Evolutionary conservation across 2,797 vertebrate species (phyloP).

Genomic region (Borostomias antarcticus): DNA sequence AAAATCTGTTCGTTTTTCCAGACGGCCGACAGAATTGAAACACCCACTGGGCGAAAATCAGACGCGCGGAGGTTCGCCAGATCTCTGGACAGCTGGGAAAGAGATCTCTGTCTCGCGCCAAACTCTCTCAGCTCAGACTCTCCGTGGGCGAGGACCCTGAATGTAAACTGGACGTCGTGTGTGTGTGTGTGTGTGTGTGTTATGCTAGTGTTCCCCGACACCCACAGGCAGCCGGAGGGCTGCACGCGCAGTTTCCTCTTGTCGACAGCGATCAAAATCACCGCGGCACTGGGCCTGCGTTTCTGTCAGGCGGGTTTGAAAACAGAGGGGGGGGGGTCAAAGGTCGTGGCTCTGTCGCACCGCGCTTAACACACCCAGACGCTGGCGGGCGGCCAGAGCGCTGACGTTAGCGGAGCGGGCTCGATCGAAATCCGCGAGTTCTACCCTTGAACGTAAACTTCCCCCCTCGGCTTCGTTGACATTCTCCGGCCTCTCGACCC

Average conservation of each 20-base stretch:
- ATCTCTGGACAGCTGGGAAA: slow-evolving; percentile 19
- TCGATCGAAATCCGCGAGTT: not conserved
- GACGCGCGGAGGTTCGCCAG: not conserved
- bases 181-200: too few species aligned
- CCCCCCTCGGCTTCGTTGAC: slow-evolving; percentile 59
- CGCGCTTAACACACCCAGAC: slow-evolving; percentile 14
- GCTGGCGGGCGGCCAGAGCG: too few species aligned
- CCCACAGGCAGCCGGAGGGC: not conserved
- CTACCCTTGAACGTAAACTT: slow-evolving; percentile 50
- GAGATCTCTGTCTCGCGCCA: slow-evolving; percentile 21
- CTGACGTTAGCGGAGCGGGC: slow-evolving; percentile 18
- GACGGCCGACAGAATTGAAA: slow-evolving; percentile 25
- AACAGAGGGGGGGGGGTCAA: slow-evolving; percentile 40
- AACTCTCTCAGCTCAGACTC: not conserved
- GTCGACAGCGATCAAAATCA: slow-evolving; percentile 15
- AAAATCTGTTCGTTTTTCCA: slow-evolving; percentile 26
- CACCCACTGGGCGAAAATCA: slow-evolving; percentile 5
- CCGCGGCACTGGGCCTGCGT: slow-evolving; percentile 21
- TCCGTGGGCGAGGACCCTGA: not conserved
- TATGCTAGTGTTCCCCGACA: slow-evolving; percentile 6
- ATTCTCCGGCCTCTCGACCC: too few species aligned
- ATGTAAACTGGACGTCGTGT: slow-evolving; percentile 17
- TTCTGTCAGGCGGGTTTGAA: slow-evolving; percentile 12
- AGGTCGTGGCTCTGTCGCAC: slow-evolving; percentile 38
- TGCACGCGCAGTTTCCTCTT: slow-evolving; percentile 22